Conservation (phyloP, 2,113 vertebrate genomes). For the Mohoua ochrocephala region DNA sequence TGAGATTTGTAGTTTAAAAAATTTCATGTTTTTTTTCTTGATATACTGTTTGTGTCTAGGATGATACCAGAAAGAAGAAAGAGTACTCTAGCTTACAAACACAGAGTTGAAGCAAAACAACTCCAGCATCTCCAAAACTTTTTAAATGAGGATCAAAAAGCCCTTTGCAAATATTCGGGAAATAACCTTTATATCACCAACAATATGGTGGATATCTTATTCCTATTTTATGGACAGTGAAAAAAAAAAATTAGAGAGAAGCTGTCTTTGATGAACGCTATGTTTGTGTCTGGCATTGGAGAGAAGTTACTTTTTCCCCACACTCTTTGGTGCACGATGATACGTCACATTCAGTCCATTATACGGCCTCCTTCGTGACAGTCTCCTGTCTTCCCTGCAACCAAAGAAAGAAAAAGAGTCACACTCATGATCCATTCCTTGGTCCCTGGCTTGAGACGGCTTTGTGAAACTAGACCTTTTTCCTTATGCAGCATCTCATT, state of each 20-base stretch:
- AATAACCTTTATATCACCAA: neutral
- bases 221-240: neutral
- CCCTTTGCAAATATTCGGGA: neutral
- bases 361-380: neutral
- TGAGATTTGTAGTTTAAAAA: neutral
- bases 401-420: neutral
- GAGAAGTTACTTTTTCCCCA: neutral
- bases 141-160: neutral
- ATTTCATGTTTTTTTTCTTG: neutral
- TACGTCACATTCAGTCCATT: neutral
- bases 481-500: neutral
- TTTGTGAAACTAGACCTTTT: neutral
- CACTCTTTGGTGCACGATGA: accelerated
- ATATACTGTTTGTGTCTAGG: neutral
- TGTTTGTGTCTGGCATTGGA: neutral
- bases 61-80: neutral
- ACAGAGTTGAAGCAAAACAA: neutral
- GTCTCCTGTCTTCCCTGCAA: neutral
- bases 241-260: neutral
- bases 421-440: neutral
- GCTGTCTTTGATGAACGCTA: neutral
- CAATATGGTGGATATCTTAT: neutral
- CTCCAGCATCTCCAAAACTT: neutral
- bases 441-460: accelerated
- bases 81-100: neutral